Evolutionary conservation across 2,113 vertebrate genomes (phyloP), one percentile per base, ranked within the genome.

Genomic region (Eptesicus fuscus): DNA sequence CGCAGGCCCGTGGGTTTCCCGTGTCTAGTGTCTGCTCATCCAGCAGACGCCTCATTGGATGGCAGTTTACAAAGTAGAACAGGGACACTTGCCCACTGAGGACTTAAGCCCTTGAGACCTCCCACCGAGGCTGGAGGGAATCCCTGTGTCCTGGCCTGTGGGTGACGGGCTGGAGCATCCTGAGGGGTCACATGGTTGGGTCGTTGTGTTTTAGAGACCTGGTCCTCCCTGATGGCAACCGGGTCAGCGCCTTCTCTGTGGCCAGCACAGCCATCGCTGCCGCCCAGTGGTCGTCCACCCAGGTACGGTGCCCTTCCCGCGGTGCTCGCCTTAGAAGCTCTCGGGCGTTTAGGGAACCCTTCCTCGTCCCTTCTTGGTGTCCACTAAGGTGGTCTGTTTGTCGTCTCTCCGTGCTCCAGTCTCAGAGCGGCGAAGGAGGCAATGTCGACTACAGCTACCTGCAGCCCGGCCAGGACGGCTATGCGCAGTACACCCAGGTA

Each of bases 221-320:
- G 93, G 98, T 99, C 82, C 98, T 99, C 47, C 99, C 99, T 4
- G 99, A 99, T 1, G 99, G 99, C 56, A 99, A 99, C 98, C 99
- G 99, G 53, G 98, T 99, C 97, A 99, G 99, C 83, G 99, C 99
- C 90, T 99, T 99, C 97, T 99, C 99, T 90, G 99, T 99, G 92
- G 99, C 99, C 69, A 99, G 99, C 95, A 99, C 99, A 83, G 99
- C 99, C 76, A 99, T 99, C 83, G 99, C 99, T 97, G 99, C 99
- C 73, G 99, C 99, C 94, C 99, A 99, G 98, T 99, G 99, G 99
- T 99, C 99, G 0, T 99, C 99, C 49, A 99, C 98, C 94, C 99
- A 99, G 99, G 99, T 99, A 98, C 18, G 95, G 28, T 76, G 35
- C 6, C 2, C 65, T 37, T 69, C 0, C 2, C 35, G n/a, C 42